Percentiles rank a stretch among this genome's conserved stretches.
Conservation (phyloP, 2,888 invertebrate genomes). For the Gymnosoma rotundatum region DNA sequence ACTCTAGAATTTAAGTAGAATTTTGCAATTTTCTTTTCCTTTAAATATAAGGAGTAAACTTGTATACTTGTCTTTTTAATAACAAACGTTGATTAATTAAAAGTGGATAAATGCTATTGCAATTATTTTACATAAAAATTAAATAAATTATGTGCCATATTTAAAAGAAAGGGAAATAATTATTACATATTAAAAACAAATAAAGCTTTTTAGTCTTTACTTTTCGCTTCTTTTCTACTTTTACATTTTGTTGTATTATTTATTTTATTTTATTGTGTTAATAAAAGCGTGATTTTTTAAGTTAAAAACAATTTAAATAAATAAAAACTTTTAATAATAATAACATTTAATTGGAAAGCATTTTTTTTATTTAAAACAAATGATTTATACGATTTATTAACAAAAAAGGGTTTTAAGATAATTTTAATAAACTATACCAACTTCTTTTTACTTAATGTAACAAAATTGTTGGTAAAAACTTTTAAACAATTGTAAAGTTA, state of each 20-base stretch:
- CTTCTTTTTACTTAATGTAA: too few relatives aligned
- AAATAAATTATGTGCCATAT: slow-evolving; percentile 70
- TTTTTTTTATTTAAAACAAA: too few relatives aligned
- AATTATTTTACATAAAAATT: slow-evolving; percentile 62
- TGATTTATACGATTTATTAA: too few relatives aligned
- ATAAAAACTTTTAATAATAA: too few relatives aligned
- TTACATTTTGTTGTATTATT: slow-evolving; percentile 18
- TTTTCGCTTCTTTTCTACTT: slow-evolving; percentile 34
- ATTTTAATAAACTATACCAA: too few relatives aligned
- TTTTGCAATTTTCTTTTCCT: slow-evolving; percentile 18
- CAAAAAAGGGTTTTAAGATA: too few relatives aligned
- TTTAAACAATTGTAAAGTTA: too few relatives aligned
- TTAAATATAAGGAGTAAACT: slow-evolving; percentile 37
- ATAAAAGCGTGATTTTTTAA: slow-evolving; percentile 3
- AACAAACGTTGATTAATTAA: slow-evolving; percentile 57
- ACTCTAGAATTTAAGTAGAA: slow-evolving; percentile 26
- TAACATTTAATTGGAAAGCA: too few relatives aligned
- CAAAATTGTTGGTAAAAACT: too few relatives aligned
- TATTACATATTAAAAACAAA: slow-evolving; percentile 42
- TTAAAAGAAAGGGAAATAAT: slow-evolving; percentile 44
- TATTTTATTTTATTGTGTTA: slow-evolving; percentile 46
- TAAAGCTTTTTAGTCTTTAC: slow-evolving; percentile 35
- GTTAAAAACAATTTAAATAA: neutral
- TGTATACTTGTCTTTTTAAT: slow-evolving; percentile 56
- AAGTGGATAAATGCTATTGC: slow-evolving; percentile 63